Evolutionary conservation across 2,888 invertebrate genomes (phyloP), one percentile per base, ranked within the genome.

Genomic region (Acleris sparsana): DNA sequence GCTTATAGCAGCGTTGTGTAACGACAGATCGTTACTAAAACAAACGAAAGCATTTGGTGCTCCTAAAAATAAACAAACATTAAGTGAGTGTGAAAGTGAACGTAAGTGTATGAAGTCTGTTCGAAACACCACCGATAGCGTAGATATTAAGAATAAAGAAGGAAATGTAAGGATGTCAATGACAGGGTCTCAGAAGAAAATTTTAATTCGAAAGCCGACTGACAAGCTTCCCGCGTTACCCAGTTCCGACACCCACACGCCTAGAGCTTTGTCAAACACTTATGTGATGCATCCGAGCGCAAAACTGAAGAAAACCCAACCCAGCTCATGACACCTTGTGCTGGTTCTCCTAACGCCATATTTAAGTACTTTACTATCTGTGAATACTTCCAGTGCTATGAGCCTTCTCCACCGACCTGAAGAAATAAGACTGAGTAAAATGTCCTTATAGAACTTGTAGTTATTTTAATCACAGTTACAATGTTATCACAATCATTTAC

Each of bases 1-100:
- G 20, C 93, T 99, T 69, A 98, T 98, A 81, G 97, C 97, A 68
- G 98, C 98, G 16, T 93, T 98, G 74, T 98, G 98, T 93, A 98
- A 98, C 84, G 98, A 98, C 87, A 95, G 97, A 67, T 97, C 97
- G 68, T 93, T 98, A 78, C 93, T 97, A 67, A 97, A 97, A 87
- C 97, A 97, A 88, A 97, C 97, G 59, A 97, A 97, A 86, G 97
- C 97, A 22, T 96, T 96, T 82, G 96, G 96, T 71, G 94, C 95
- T 93, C 96, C 96, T 62, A 96, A 96, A 84, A 80, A 71, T 72
- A 90, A 86, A 80, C 86, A 86, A 72, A 80, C 85, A 78, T 78
- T 75, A 77, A 87, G 84, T 88, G 87, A 91, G 83, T 83, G 86
- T 87, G 87, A 91, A 84, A 87, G 85, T 86, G 89, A 91, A 80